Evolutionary conservation across 2,797 vertebrate species (phyloP), one percentile per base, ranked within the genome.

Genomic region (Anomalospiza imberbis): DNA sequence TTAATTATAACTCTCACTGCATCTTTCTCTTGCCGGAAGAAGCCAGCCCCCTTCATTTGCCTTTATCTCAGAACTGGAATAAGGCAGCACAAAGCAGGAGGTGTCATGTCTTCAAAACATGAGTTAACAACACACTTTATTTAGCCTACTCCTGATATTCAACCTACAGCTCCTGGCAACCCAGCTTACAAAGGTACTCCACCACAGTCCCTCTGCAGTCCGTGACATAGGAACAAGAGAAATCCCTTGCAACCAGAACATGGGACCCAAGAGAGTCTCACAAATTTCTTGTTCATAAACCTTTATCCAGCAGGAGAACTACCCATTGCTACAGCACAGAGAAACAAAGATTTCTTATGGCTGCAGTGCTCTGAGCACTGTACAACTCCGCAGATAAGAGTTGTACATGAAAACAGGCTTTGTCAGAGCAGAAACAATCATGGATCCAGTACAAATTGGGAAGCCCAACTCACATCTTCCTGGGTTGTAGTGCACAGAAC

Each of bases 401-500:
- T 1, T 58, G 36, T 14, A 14, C 36, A 25, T 2, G 4, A 34
- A 42, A 76, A 22, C 11, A 58, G 31, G n/a, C 11, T 89, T 51
- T 48, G 34, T 44, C 79, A 51, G 2, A 7, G 28, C n/a, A 85
- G 83, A 90, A 72, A 61, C 32, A 47, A 40, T 20, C 17, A 21
- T 6, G 32, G 61, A 29, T 28, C 50, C 50, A 55, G 32, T 24
- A 57, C 32, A 55, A 67, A 40, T 5, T 19, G n/a, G 67, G 45
- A 74, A 66, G 22, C 0, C 0, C 1, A 1, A 47, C 31, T 54
- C 0, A 0, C n/a, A 12, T 9, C 42, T 62, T 36, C 54, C 58
- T 0, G 1, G 19, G 17, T 7, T 42, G 36, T 21, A 55, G 44
- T 0, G 1, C 9, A 22, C 29, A 26, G 42, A 48, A n/a, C 24